Evolutionary conservation across 2,797 vertebrate species (phyloP), one percentile per base, ranked within the genome.

Genomic region (Rhodeus uyekii): DNA sequence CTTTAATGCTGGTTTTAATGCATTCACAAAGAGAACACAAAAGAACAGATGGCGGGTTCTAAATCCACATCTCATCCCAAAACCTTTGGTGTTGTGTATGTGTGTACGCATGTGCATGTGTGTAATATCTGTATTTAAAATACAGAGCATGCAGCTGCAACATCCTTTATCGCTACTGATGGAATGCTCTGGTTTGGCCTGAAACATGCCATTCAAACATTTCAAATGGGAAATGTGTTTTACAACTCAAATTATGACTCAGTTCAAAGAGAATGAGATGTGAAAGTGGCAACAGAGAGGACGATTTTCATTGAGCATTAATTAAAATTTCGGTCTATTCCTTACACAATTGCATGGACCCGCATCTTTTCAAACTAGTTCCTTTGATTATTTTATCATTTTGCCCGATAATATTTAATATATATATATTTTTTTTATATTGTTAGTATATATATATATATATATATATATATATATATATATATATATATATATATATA

Each of bases 11-110:
- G 91, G 90, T 86, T 68, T 83, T 81, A 77, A 81, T 78, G 76
- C 32, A 67, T 78, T 68, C 89, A 87, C 92, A 87, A 88, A 91
- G 88, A 86, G 84, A 88, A 89, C 90, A 89, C 90, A 90, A 87
- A 87, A 90, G 88, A 93, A 87, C 91, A 93, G 91, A 93, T 93
- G 92, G 92, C 60, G 65, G 78, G 87, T 91, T 64, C 60, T 64
- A 81, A 73, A 81, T 81, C 71, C 80, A 74, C 80, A 75, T 81
- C 60, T 74, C 60, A 34, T 18, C 79, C 71, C 60, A 22, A 74
- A 81, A 81, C 80, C 80, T 81, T 81, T 81, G 24, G 44, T 53
- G 44, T 63, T 38, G 58, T n/a, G 22, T 36, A 18, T 61, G 50
- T 29, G 69, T 32, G 29, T 50, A 34, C 6, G 19, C 5, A 0